Base-by-base conservation (phyloP, 2,113 vertebrate species). In the Theropithecus gelada region DNA sequence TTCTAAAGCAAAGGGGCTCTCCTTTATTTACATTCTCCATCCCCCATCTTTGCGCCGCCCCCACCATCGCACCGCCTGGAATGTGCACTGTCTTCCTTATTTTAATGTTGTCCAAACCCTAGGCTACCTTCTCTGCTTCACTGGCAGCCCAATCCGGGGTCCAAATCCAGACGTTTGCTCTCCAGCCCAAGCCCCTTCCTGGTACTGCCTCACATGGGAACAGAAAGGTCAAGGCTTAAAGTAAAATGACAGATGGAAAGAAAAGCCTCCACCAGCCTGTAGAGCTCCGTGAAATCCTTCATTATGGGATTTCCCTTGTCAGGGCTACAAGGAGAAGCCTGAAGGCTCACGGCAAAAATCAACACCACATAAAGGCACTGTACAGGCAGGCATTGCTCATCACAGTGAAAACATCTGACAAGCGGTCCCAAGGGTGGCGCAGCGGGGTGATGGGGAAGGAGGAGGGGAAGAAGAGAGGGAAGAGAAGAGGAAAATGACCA, bases 291-390 rank as follows among this genome's bases (percentile, higher is more conserved):
- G 97, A 98, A 97, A 98, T 98, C 96, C 96, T 97, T 97, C 96
- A 92, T 98, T 98, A 98, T 92, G 97, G 97, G 98, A 98, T 96
- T 97, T 98, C 96, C 97, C 98, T 97, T 97, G 98, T 96, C 90
- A 45, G 94, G 96, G 93, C 98, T 95, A 52, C 35, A 80, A 93
- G 97, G 95, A 97, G 97, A 97, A 98, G 92, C 97, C 98, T 25
- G 80, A 94, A 98, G 97, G 91, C 94, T 98, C 90, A 55, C 9
- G 43, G 98, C 95, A 97, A 97, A 98, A 98, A 89, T 94, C 48
- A 38, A 35, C 22, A 85, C 25, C 72, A 86, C 94, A 55, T 55
- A 84, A 81, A 88, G 86, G 76, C 78, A 55, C 93, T 25, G 17
- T 75, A 38, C 38, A 83, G 68, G 38, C 55, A 64, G 93, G 50